phyloP scores from a whole-genome alignment of 2,888 invertebrate species.

The Geophilus truncorum region DNA sequence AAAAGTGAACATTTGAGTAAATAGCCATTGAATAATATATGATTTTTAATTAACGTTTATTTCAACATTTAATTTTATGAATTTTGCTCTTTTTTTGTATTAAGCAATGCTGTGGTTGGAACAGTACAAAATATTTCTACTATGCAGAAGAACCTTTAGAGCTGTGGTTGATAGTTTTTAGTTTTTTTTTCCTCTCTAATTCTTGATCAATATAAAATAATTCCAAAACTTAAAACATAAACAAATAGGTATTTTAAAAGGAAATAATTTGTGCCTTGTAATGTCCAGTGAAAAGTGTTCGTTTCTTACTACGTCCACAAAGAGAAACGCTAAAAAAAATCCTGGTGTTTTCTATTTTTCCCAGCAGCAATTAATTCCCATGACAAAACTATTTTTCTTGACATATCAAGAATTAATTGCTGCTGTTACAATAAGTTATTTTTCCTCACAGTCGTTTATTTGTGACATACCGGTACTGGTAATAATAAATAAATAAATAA shows the following conservation, averaged over 20 bases:
- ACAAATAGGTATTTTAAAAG: neutral
- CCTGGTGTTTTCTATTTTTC: constrained; percentile 20
- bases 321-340: constrained; percentile 20
- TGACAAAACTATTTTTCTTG: constrained; percentile 27
- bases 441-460: constrained; percentile 15
- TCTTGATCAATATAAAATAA: constrained; percentile 6
- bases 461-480: neutral
- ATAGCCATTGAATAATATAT: neutral
- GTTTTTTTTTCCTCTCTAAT: constrained; percentile 1
- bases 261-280: constrained; percentile 11
- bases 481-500: neutral
- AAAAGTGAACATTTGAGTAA: neutral
- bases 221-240: neutral
- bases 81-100: neutral
- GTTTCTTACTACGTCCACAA: constrained; percentile 17
- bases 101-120: constrained; percentile 27
- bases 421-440: neutral
- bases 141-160: constrained; percentile 10
- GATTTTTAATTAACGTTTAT: neutral
- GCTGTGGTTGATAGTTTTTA: constrained; percentile 6
- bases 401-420: constrained; percentile 27
- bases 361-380: constrained; percentile 21
- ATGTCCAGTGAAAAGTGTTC: constrained; percentile 15
- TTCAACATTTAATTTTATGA: neutral
- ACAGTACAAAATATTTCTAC: constrained; percentile 17